Evolutionary conservation across 2,113 vertebrate genomes (phyloP), one percentile per base, ranked within the genome.

Genomic region (Myxocyprinus asiaticus): DNA sequence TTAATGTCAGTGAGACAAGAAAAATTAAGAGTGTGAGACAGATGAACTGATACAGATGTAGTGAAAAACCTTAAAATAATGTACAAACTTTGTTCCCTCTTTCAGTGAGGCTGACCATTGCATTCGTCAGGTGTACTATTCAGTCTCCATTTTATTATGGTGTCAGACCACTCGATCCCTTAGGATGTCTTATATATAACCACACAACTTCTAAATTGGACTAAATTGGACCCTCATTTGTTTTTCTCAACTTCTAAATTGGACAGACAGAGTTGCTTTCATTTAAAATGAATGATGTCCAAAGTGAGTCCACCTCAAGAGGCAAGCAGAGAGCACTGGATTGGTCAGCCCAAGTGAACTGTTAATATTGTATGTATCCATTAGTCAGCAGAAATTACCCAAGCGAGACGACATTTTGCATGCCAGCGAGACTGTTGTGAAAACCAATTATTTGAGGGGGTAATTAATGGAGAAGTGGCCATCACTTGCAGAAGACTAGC

Each of bases 381-480:
- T 84, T 84, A 84, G 77, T 76, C 63, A 81, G 80, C 66, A 78
- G 59, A 79, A 82, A 79, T 79, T 74, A 79, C 47, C 51, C 76
- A 79, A 50, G 71, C 17, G 42, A 72, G 76, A 65, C 9, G 0
- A 53, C 50, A 63, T 66, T 67, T 63, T 58, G 76, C 67, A 61
- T 75, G 17, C 59, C 65, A 75, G 65, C 56, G 5, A 64, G 78
- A 66, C 62, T 22, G 71, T 48, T 67, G 71, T 15, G 82, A 84
- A 79, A 63, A 79, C 61, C 83, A 81, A 79, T 84, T 81, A 84
- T 55, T 48, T 68, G 22, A 53, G n/a, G 71, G 47, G 69, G 70
- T 84, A 70, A 65, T 84, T 84, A 79, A 78, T 74, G 59, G 66
- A 50, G 8, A 9, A 53, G 59, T 63, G 45, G 58, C 66, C 81